phyloP scores from a whole-genome alignment of 2,888 invertebrate genomes.

The Steinernema hermaphroditum region DNA sequence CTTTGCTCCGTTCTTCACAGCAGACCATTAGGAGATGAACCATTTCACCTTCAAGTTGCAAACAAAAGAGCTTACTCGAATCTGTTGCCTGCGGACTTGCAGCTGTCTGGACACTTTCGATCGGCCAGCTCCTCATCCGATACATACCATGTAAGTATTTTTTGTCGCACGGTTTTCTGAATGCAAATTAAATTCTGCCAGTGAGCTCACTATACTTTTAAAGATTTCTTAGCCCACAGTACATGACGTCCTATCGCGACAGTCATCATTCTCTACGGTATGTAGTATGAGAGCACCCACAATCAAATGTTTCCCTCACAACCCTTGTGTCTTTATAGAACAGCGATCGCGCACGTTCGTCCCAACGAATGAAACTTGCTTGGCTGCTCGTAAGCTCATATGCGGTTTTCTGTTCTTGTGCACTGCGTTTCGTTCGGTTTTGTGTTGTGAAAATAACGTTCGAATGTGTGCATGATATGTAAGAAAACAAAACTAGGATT shows the following conservation, averaged over 20 bases:
- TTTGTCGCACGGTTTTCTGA: neutral
- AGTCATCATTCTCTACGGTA: too few relatives aligned
- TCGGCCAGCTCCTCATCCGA: slow-evolving; percentile 15
- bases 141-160: slow-evolving; percentile 6
- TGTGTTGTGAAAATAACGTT: neutral
- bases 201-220: too few relatives aligned
- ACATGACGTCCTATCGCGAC: too few relatives aligned
- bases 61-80: neutral
- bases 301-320: neutral
- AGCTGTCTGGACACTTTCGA: neutral
- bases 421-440: neutral
- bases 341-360: slow-evolving; percentile 15
- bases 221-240: too few relatives aligned
- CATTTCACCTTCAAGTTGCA: neutral
- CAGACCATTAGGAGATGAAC: neutral
- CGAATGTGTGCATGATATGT: neutral
- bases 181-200: neutral
- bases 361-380: slow-evolving; percentile 28
- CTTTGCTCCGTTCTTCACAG: neutral
- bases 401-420: neutral
- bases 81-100: neutral
- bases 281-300: too few relatives aligned
- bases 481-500: neutral
- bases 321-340: neutral
- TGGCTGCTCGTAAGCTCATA: slow-evolving; percentile 14